A percentile compares a stretch with the other conserved stretches of the same genome.
These are phyloP conservation scores for Tanypteryx hageni DNA, from an alignment of 2,888 invertebrate genomes.

Conservation along the genomic window DNA sequence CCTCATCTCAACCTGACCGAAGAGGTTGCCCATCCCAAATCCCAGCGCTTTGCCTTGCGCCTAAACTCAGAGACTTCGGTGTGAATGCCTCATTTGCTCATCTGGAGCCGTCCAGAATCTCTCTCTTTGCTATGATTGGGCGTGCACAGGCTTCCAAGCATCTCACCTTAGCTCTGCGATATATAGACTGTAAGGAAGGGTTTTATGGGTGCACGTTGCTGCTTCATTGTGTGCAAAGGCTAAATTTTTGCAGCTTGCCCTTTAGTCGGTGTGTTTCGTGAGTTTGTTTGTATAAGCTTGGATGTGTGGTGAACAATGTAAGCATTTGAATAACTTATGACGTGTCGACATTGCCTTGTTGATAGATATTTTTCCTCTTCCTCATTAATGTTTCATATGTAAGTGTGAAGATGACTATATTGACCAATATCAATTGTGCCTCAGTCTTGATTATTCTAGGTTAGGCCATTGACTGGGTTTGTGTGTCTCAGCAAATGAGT, in stretches of 20 bases:
- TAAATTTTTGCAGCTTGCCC: conserved; percentile 16
- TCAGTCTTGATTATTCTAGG: conserved; percentile 36
- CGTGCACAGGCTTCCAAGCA: neutral
- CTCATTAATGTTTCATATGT: neutral
- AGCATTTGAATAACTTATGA: conserved; percentile 11
- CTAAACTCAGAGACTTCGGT: conserved; percentile 98
- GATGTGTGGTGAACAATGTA: conserved; percentile 17
- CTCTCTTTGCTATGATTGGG: neutral
- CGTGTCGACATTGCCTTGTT: conserved; percentile 24
- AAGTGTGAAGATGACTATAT: neutral
- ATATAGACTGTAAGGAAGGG: neutral
- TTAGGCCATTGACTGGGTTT: conserved; percentile 10
- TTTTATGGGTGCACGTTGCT: neutral
- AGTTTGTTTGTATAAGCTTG: conserved; percentile 36
- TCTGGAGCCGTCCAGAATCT: neutral
- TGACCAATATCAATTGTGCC: conserved; percentile 42
- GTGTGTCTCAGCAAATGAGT: neutral
- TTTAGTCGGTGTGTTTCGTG: neutral
- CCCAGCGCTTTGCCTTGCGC: conserved; percentile 94
- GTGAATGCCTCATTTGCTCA: conserved; percentile 77
- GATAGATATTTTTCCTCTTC: conserved; percentile 41
- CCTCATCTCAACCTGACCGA: conserved; percentile 97
- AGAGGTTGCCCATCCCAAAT: conserved; percentile 96
- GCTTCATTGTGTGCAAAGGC: neutral
- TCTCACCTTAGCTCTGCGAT: neutral